Evolutionary conservation across 2,888 invertebrate species (phyloP), one percentile per base, ranked within the genome.

Genomic region (Pterobdella sp.): DNA sequence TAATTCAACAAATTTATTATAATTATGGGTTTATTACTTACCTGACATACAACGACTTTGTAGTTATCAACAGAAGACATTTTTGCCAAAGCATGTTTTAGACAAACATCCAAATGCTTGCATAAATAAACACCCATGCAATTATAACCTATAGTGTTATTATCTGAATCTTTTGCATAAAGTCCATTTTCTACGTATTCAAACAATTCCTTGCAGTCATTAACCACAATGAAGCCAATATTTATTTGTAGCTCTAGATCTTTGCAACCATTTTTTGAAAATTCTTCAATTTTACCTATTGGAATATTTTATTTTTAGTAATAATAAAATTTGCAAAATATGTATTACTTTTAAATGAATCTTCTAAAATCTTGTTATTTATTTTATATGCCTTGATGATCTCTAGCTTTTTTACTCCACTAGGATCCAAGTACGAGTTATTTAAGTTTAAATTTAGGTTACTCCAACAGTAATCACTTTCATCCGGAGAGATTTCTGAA

Each of bases 111-210:
- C 1, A 75, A 72, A 63, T 76, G 75, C 31, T 74, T 72, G 72
- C 78, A 77, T 37, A 77, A 52, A 71, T 78, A 78, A 10, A 77
- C 74, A 0, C 78, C 78, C 76, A 77, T 74, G 34, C 75, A 52
- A 73, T 75, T 75, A 75, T 77, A 78, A 31, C 78, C 78, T 31
- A 78, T 74, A 29, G 78, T 74, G 70, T 78, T 77, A 74, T 78
- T 77, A 35, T 75, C 77, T 3, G 76, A 76, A 68, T 78, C 77
- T 42, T 69, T 71, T 4, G 72, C 65, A 56, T 68, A 73, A 22
- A 78, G 64, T 14, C 78, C 77, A 14, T 56, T 64, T 26, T 72
- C 37, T 2, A 74, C 75, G 3, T 26, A 22, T 3, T 56, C 60
- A 14, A 26, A 56, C 3, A 56, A 26, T 22, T 4, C 60, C 60